phyloP scores from a whole-genome alignment of 2,113 vertebrate species.

The Campylomormyrus numenius region DNA sequence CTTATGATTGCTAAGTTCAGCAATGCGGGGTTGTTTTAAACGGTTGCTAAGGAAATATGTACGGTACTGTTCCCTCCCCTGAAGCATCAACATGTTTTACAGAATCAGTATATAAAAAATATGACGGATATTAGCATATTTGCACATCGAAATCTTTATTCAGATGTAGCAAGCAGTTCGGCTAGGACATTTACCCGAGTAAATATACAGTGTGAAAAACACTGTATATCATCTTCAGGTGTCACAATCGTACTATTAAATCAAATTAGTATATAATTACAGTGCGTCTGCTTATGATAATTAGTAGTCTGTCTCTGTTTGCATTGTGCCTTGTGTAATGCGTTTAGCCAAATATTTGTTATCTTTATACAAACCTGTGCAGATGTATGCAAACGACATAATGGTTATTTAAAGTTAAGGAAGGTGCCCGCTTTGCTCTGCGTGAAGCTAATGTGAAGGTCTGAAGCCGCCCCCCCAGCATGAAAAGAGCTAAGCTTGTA shows the following conservation, averaged over 20 bases:
- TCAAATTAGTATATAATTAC: not conserved
- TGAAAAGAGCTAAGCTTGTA: not conserved
- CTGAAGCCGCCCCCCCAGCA: not conserved
- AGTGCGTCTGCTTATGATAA: not conserved
- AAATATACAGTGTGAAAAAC: not conserved
- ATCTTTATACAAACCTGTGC: not conserved
- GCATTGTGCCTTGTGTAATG: not conserved
- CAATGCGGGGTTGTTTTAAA: not conserved
- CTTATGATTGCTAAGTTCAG: not conserved
- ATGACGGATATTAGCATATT: not conserved
- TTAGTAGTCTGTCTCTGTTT: not conserved
- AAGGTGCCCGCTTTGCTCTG: not conserved
- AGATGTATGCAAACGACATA: not conserved
- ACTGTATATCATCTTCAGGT: not conserved
- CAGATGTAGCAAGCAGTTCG: not conserved
- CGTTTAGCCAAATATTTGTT: not conserved
- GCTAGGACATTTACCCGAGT: not conserved
- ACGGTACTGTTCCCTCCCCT: not conserved
- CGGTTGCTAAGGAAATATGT: not conserved
- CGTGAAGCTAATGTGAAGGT: not conserved
- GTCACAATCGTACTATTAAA: not conserved
- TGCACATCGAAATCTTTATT: not conserved
- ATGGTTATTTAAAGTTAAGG: not conserved
- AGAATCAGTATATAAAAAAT: not conserved
- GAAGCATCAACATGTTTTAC: not conserved